Evolutionary conservation across 2,797 vertebrate genomes (phyloP).

Genomic region (Notoglanidium macrostoma): DNA sequence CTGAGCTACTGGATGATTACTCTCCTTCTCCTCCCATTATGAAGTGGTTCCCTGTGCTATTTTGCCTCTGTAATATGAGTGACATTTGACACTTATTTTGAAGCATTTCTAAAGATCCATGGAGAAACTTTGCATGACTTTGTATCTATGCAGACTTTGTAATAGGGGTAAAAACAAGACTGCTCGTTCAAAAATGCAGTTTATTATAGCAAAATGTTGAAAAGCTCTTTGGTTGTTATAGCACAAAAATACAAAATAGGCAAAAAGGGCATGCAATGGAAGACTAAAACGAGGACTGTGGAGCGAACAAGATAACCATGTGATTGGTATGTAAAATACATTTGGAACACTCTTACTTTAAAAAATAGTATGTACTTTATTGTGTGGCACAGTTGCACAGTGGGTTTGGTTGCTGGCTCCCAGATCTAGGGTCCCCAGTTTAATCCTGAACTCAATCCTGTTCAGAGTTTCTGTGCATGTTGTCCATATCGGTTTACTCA

Average conservation of each 20-base stretch:
- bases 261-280: not conserved
- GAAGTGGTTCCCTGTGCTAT: not conserved
- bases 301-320: not conserved
- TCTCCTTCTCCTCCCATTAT: not conserved
- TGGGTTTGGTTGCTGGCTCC: no score
- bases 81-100: not conserved
- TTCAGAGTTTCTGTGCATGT: no score
- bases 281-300: not conserved
- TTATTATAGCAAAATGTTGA: not conserved
- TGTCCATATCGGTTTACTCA: no score
- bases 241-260: not conserved
- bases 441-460: no score
- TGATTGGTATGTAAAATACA: no score
- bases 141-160: not conserved
- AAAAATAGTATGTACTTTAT: not conserved
- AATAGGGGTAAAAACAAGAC: not conserved
- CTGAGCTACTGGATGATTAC: not conserved
- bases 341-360: no score
- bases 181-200: not conserved
- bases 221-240: not conserved
- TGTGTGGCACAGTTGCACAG: not conserved
- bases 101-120: not conserved
- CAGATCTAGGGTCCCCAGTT: no score
- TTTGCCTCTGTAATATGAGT: not conserved
- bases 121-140: not conserved